These are phyloP conservation scores for Threskiornis aethiopicus DNA, from an alignment of 2,797 vertebrate genomes.

Conservation along the genomic window DNA sequence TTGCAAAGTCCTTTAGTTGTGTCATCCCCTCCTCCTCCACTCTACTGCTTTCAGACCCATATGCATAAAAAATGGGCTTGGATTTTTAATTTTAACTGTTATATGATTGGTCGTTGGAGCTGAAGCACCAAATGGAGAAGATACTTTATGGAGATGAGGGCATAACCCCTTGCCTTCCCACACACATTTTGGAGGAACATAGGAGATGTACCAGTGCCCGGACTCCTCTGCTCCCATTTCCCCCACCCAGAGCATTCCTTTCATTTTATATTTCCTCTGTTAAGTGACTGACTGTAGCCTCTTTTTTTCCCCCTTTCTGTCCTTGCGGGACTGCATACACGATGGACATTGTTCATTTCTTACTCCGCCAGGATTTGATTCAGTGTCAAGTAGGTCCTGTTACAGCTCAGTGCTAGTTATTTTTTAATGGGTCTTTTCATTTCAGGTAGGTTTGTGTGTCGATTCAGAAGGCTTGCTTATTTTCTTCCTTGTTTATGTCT, in stretches of 20 bases:
- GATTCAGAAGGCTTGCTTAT: slow-evolving; percentile 71
- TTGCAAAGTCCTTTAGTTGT: slow-evolving; percentile 78
- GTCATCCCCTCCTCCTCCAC: slow-evolving; percentile 70
- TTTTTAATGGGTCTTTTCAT: slow-evolving; percentile 69
- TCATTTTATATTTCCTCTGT: slow-evolving; percentile 55
- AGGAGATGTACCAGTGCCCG: slow-evolving; percentile 58
- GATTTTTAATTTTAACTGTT: slow-evolving; percentile 77
- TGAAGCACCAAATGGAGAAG: slow-evolving; percentile 86
- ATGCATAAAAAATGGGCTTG: slow-evolving; percentile 77
- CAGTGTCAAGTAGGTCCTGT: slow-evolving; percentile 79
- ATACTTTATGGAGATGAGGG: slow-evolving; percentile 74
- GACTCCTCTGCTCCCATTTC: slow-evolving; percentile 55
- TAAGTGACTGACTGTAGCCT: slow-evolving; percentile 69
- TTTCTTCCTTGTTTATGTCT: slow-evolving; percentile 60
- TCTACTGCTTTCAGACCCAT: slow-evolving; percentile 80
- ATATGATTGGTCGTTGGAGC: slow-evolving; percentile 90
- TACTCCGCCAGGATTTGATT: slow-evolving; percentile 78
- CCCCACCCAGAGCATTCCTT: slow-evolving; percentile 62
- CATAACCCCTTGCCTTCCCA: slow-evolving; percentile 69
- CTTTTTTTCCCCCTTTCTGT: slow-evolving; percentile 59
- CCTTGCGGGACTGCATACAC: slow-evolving; percentile 57
- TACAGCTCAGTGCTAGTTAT: slow-evolving; percentile 83
- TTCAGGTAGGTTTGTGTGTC: slow-evolving; percentile 87
- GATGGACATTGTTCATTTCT: slow-evolving; percentile 71
- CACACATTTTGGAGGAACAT: slow-evolving; percentile 71